Base-by-base conservation (phyloP, 1,140 invertebrate genomes). In the Pemphigus obesinymphae region DNA sequence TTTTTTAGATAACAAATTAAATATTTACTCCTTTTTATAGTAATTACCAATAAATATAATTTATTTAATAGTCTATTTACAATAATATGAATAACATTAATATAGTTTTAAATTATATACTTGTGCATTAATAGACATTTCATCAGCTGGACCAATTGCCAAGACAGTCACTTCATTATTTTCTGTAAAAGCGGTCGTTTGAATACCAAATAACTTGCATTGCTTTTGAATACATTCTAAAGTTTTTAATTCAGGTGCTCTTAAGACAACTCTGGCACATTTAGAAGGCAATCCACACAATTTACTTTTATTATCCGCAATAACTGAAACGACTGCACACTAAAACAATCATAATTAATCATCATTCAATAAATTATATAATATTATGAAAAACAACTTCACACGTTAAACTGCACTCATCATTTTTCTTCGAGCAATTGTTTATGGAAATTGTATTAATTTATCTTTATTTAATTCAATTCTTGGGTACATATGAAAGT, bases 231-330 rank as follows among this genome's bases (percentile, higher is more conserved):
- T 63, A 80, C 23, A 43, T 1, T 43, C 37, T 17, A 80, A 34
- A 20, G 55, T 63, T 80, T 40, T 63, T 63, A 61, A 43, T 31
- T 80, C 55, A 45, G 76, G 76, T 45, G 37, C 55, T n/a, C 23
- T 37, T 45, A 80, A 43, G 63, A 61, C 75, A 78, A 78, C 23
- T 58, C 75, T 78, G n/a, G 75, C 55, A 63, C 76, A 80, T 63
- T 61, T 63, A 20, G 50, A 40, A 4, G 76, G 76, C 7, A 80
- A 20, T 63, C 40, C 26, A 3, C 2, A 3, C 5, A 26, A 61
- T 63, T 80, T 61, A 43, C 37, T 40, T 63, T 80, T 80, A 20
- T 80, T 80, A 10, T 45, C 45, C 3, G 76, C 55, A 63, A 20
- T 63, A 29, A 63, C 37, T 43, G 53, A 80, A 31, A 45, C n/a